Base-by-base conservation (phyloP, 2,888 invertebrate genomes). In the Cinara cedri region DNA sequence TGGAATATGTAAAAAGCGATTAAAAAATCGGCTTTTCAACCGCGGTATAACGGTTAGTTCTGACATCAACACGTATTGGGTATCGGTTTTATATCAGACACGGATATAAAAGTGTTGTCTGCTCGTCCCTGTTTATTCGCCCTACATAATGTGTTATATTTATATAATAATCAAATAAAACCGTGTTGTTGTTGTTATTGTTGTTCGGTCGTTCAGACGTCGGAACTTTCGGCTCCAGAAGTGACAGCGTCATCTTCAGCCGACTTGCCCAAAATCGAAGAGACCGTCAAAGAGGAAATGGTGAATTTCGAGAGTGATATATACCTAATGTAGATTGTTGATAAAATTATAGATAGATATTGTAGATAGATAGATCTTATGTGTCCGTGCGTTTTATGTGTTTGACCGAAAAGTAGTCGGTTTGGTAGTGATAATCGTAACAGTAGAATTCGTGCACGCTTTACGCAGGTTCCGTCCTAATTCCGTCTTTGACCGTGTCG, bases 251-350 rank as follows among this genome's bases (percentile, higher is more conserved):
- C 81, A n/a, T 74, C 90, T 72, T 90, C 92, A 57, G 92, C 92
- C 71, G 95, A 95, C 88, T 90, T 97, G 86, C 95, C 95, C 83
- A 96, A 97, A 89, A 95, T 97, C 84, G 96, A 97, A 87, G 95
- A 95, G 88, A 95, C 97, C 87, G 96, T 97, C 86, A 96, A 96
- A 89, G 93, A 95, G 87, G 90, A 93, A 90, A 95, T 95, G 92
- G 82, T 82, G 81, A 82, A 66, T 81, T 71, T 81, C 46, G n/a
- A 42, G 60, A 34, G 54, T 75, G 68, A 46, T 34, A 24, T 44
- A 10, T 54, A 13, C 66, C 4, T 8, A 4, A 9, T 3, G 34
- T 68, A 51, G 68, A 62, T 4, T 26, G 13, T 11, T 24, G 1
- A n/a, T n/a, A n/a, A n/a, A n/a, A n/a, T n/a, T n/a, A n/a, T n/a